phyloP scores from a whole-genome alignment of 2,113 vertebrate species.

The Cricetomys ansorgei region DNA sequence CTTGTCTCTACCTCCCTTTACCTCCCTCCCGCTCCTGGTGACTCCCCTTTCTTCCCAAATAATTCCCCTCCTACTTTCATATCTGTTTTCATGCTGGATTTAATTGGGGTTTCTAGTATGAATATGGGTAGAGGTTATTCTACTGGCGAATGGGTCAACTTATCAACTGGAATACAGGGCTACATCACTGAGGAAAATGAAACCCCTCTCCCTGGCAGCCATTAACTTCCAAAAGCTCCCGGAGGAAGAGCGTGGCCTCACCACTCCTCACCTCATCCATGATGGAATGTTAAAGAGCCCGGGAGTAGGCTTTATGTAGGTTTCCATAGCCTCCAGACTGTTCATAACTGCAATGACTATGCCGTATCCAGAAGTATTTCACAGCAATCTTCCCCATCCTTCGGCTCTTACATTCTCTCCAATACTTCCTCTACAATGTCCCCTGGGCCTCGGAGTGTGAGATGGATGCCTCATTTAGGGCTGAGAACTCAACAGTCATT shows the following conservation, averaged over 20 bases:
- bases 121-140: background rate
- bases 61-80: background rate
- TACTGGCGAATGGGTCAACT: background rate
- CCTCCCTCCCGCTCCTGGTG: background rate
- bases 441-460: background rate
- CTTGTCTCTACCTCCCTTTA: background rate
- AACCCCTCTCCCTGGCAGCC: background rate
- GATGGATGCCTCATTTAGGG: background rate
- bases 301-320: background rate
- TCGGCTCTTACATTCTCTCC: background rate
- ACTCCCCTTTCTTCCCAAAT: background rate
- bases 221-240: background rate
- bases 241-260: background rate
- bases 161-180: too few relatives aligned
- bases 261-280: background rate
- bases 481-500: background rate
- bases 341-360: background rate
- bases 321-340: background rate
- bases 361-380: background rate
- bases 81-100: background rate
- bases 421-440: background rate
- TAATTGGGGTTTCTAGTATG: background rate
- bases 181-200: background rate
- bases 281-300: background rate
- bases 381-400: background rate